Conservation (phyloP, 2,888 invertebrate genomes). For the Macrosoma leucophasiata region DNA sequence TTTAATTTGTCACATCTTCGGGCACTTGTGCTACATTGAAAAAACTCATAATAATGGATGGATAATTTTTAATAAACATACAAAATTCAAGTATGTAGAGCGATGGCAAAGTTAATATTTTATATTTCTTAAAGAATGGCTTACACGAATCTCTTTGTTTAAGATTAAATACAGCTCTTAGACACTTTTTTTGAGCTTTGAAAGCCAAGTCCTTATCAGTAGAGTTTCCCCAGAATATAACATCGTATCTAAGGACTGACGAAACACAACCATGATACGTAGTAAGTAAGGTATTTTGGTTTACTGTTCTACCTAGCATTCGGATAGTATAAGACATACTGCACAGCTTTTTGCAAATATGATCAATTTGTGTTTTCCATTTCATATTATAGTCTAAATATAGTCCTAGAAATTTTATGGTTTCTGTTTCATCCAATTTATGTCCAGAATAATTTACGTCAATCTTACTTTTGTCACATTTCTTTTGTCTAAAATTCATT, state of each 20-base stretch:
- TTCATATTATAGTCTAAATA: slow-evolving; percentile 6
- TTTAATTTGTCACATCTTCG: too few species aligned
- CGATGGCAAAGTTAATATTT: too few species aligned
- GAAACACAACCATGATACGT: not conserved
- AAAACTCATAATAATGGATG: too few species aligned
- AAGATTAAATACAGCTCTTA: too few species aligned
- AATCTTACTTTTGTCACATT: too few species aligned
- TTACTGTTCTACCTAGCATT: not conserved
- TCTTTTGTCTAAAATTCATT: too few species aligned
- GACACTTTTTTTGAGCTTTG: not conserved
- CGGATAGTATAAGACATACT: slow-evolving; percentile 1
- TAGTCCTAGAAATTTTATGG: slow-evolving; percentile 11
- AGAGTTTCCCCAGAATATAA: slow-evolving; percentile 1
- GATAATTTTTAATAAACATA: too few species aligned
- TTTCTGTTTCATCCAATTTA: slow-evolving; percentile 5
- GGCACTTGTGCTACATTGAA: too few species aligned
- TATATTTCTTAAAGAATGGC: too few species aligned
- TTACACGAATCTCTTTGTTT: too few species aligned
- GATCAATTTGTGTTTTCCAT: slow-evolving; percentile 10
- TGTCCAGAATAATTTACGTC: too few species aligned
- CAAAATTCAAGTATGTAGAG: too few species aligned
- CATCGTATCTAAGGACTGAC: not conserved
- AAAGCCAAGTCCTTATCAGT: not conserved
- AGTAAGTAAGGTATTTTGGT: not conserved
- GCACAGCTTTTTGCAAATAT: slow-evolving; percentile 3